Base-by-base conservation (phyloP, 2,113 vertebrate genomes). In the Cololabis saira region DNA sequence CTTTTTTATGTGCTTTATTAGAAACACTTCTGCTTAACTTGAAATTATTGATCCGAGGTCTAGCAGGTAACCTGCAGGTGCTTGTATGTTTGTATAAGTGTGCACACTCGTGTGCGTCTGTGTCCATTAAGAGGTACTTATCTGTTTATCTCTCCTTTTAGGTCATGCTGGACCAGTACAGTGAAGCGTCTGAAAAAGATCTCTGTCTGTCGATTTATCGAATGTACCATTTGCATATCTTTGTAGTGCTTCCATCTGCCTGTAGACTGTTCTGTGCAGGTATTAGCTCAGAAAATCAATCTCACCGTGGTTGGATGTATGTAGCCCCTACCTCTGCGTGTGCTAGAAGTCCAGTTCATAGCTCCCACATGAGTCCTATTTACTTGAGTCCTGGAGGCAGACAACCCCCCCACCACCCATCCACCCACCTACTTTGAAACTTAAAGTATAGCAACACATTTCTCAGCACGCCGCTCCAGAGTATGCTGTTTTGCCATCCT, bases 261-360 rank as follows among this genome's bases (percentile, higher is more conserved):
- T 67, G 89, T 89, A 87, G 89, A 92, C 86, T 79, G 78, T 87
- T 90, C 88, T 90, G 91, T 90, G 91, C 80, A 90, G 91, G 92
- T 91, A 92, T 92, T 92, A 91, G 89, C 90, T 90, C 79, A 76
- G 84, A 88, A 93, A 92, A 94, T 93, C 92, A 90, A 93, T 93
- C 88, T 74, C 85, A 81, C 85, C 79, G 71, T 86, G 90, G 84
- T 72, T 84, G 83, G 83, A 89, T 77, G 87, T 92, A 88, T 87
- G 88, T 91, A 87, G 83, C 68, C 72, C 69, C 81, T 79, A 84
- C 81, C 67, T 58, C 52, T 68, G 81, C 80, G 76, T 75, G 80
- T 89, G 87, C 84, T 76, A 70, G 81, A 78, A 86, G 81, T 86
- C 71, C 54, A n/a, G 44, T 73, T 83, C 71, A 30, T 65, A 49